Base-by-base conservation (phyloP, 1,140 invertebrate species). In the Calephelis nemesis region DNA sequence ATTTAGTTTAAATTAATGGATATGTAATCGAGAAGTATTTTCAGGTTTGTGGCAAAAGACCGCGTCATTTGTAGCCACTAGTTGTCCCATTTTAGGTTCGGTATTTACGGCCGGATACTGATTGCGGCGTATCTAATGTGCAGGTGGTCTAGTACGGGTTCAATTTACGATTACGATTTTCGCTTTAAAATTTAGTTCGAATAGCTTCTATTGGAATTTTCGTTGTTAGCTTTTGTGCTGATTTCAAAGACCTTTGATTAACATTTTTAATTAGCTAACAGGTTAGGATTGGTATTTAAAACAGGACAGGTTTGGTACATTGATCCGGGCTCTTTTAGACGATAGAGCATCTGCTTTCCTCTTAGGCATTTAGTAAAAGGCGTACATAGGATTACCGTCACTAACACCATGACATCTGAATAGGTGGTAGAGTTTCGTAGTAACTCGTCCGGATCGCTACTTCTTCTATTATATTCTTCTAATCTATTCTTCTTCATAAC, bases 111-210 rank as follows among this genome's bases (percentile, higher is more conserved):
- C n/a, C 60, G 63, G 63, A 42, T 69, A 63, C 49, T 70, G 63
- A 70, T 70, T 65, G 68, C 54, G 68, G 68, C 58, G 49, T 50
- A 63, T 19, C 58, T 68, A 68, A 62, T 72, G 67, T 64, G 58
- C 58, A 47, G 54, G 47, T 58, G 50, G 50, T 47, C 45, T 19
- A 50, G 52, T 49, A 40, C 13, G 49, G 50, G 50, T 54, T 52
- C 64, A 58, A 66, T 54, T 66, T 66, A 52, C 50, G 52, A 42
- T 49, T 12, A 9, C 47, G 19, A 49, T 50, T 49, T 50, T 64
- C 19, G 47, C 13, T 64, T 64, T 64, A 39, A 11, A 50, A 64
- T 39, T 30, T 30, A 47, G 47, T 39, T 64, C 63, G 45, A 30
- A 64, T 64, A 11, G 11, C 47, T 19, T 47, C 52, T 30, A 45